A percentile compares a stretch with the other conserved stretches of the same genome.
These are phyloP conservation scores for Stomatorhinus walkeri DNA, from an alignment of 2,797 vertebrate genomes.

Conservation along the genomic window DNA sequence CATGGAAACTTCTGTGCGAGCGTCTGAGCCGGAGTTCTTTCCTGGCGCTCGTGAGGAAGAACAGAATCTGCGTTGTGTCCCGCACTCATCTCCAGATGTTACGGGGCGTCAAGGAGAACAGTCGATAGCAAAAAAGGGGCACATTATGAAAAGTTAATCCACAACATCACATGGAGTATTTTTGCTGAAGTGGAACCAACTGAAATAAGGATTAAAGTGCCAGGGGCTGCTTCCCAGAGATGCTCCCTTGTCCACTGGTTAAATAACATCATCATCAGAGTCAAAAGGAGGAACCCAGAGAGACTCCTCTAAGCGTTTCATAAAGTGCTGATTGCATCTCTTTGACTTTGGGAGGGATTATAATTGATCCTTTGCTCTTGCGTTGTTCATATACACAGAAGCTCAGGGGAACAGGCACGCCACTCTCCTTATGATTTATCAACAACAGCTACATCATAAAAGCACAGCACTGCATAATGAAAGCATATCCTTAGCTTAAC, in stretches of 20 bases:
- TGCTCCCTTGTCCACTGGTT: neutral
- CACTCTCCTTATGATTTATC: neutral
- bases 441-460: neutral
- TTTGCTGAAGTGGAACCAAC: neutral
- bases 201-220: neutral
- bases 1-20: neutral
- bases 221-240: neutral
- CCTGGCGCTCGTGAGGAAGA: neutral
- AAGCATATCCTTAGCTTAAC: neutral
- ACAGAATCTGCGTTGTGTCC: neutral
- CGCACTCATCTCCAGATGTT: neutral
- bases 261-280: conserved; percentile 6
- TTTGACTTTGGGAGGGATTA: neutral
- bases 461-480: neutral
- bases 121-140: neutral
- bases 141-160: neutral
- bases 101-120: neutral
- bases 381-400: neutral
- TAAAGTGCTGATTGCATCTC: conserved; percentile 5
- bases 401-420: neutral
- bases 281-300: neutral
- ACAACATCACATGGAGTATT: neutral
- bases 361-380: neutral
- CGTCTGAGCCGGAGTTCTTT: neutral
- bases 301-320: neutral